These are phyloP conservation scores for Burhinus oedicnemus DNA, from an alignment of 2,113 vertebrate species.

Conservation along the genomic window DNA sequence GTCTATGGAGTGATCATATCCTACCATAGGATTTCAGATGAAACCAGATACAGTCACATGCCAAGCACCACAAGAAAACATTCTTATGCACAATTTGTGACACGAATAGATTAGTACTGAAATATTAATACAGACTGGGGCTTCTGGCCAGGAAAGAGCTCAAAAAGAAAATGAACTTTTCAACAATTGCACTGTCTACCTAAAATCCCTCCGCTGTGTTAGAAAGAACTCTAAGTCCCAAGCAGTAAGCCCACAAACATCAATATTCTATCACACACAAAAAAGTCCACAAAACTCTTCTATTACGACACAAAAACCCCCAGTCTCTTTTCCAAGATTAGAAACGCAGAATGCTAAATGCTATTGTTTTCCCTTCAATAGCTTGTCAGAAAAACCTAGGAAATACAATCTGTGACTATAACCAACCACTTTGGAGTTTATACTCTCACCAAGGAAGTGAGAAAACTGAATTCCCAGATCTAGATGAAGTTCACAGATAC, in stretches of 20 bases:
- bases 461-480: neutral
- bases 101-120: neutral
- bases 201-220: neutral
- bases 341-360: neutral
- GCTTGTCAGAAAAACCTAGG: neutral
- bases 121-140: neutral
- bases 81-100: neutral
- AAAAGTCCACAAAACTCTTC: neutral
- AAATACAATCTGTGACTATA: neutral
- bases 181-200: neutral
- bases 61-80: neutral
- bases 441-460: neutral
- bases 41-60: neutral
- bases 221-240: neutral
- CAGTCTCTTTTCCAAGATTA: neutral
- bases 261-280: neutral
- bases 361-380: neutral
- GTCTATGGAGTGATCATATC: fast-evolving
- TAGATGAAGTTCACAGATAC: fast-evolving
- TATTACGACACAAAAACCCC: fast-evolving
- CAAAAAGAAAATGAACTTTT: neutral
- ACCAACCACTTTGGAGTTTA: neutral
- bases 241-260: neutral
- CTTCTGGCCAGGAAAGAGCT: neutral
- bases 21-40: fast-evolving